Base-by-base conservation (phyloP, 1,140 invertebrate genomes). In the Tetragonula clypearis region DNA sequence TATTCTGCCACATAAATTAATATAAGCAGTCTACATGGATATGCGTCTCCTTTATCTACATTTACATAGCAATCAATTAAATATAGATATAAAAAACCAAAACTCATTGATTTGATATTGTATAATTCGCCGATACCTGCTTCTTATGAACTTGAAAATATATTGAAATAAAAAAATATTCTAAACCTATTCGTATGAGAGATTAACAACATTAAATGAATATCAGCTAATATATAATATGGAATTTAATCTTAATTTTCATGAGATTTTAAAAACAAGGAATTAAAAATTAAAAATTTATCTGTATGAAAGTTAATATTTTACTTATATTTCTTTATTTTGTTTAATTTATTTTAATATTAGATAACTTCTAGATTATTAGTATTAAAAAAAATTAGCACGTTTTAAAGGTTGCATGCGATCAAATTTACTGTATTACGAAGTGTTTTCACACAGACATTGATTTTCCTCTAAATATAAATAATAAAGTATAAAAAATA, bases 21-120 rank as follows among this genome's bases (percentile, higher is more conserved):
- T 92, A 92, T 91, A 92, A 92, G 90, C 88, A 92, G 90, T 93
- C 87, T 91, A 92, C 90, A 91, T 87, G 73, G 85, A 92, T 90
- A 93, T 92, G 91, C 85, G 55, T 84, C 86, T 86, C 81, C 56
- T 83, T 56, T 85, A 56, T 76, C 82, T 84, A 84, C 49, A 81
- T 73, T 65, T 62, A 71, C 55, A 77, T 79, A 60, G n/a, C 12
- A 21, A 15, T 71, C 41, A 41, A 72, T 56, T 71, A 19, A 77
- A 74, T 35, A 15, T 49, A 26, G 14, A 78, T 41, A 21, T 62
- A 84, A 71, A 72, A 62, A 65, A 23, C 15, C 79, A 49, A 76
- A 68, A 68, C 35, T 83, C 74, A 79, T 85, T 87, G 78, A 87
- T 79, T 84, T 86, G 76, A 84, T 86, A 86, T 86, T 86, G 71